Evolutionary conservation across 2,888 invertebrate genomes (phyloP).

Genomic region (Apodemia duryi): DNA sequence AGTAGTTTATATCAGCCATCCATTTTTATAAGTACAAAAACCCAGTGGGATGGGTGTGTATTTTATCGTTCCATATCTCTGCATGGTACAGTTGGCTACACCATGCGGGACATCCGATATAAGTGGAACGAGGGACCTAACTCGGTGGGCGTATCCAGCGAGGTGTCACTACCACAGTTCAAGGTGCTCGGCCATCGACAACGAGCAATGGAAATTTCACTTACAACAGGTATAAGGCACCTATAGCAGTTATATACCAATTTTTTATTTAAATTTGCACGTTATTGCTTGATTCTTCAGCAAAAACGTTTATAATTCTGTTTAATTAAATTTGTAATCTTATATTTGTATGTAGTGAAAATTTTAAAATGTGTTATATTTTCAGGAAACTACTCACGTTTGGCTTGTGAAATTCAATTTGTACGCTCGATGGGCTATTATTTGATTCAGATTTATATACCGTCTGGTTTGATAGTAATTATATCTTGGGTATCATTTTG

Average conservation of each 20-base stretch:
- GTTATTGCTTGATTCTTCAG: conserved; percentile 35
- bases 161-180: conserved; percentile 98
- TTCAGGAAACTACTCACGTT: conserved; percentile 95
- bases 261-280: conserved; percentile 37
- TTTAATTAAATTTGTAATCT: not conserved
- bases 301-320: conserved; percentile 3
- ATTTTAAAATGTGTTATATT: conserved; percentile 64
- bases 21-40: conserved; percentile 50
- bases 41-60: conserved; percentile 77
- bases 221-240: conserved; percentile 83
- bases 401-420: conserved; percentile 98
- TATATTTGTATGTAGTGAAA: not conserved
- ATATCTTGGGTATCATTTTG: conserved; percentile 98
- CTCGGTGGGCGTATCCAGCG: conserved; percentile 96
- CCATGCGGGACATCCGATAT: conserved; percentile 98
- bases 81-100: conserved; percentile 94
- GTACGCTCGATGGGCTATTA: conserved; percentile 99
- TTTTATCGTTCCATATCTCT: conserved; percentile 72
- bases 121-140: conserved; percentile 97
- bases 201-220: conserved; percentile 96
- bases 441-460: conserved; percentile 98
- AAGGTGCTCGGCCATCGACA: conserved; percentile 98
- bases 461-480: conserved; percentile 97
- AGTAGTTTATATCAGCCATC: conserved; percentile 34
- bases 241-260: conserved; percentile 23